Percentiles rank a stretch among this genome's conserved stretches.
phyloP scores from a whole-genome alignment of 2,113 vertebrate genomes.

The Pachyramphus minor region DNA sequence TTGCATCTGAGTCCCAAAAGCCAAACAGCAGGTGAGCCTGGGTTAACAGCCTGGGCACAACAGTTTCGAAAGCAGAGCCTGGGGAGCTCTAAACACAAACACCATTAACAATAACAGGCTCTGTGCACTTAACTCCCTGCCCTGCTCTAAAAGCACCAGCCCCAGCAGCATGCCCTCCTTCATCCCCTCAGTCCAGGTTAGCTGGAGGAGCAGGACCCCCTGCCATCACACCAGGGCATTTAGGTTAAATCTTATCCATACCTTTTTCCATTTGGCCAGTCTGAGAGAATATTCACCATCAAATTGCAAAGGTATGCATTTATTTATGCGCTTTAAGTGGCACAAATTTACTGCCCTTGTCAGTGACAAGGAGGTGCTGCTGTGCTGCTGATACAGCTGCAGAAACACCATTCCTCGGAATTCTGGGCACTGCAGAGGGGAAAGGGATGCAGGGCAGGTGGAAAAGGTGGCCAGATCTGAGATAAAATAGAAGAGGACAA shows the following conservation, averaged over 20 bases:
- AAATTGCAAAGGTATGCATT: background rate
- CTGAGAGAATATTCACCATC: background rate
- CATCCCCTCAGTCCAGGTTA: background rate
- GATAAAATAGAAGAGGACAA: background rate
- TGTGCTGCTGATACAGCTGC: background rate
- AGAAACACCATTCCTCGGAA: background rate
- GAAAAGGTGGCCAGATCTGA: background rate
- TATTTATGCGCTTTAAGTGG: background rate
- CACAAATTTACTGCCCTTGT: background rate
- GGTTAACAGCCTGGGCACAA: background rate
- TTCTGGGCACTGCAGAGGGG: background rate
- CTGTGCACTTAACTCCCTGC: background rate
- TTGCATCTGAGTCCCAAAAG: background rate
- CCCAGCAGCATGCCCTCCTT: background rate
- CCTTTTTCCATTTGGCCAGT: background rate
- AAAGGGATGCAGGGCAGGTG: background rate
- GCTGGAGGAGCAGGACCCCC: background rate
- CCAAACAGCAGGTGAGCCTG: slow-evolving; percentile 8
- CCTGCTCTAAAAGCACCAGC: background rate
- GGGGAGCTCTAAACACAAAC: slow-evolving; percentile 23
- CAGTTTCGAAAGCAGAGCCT: background rate
- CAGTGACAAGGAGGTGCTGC: background rate
- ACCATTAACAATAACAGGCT: slow-evolving; percentile 6
- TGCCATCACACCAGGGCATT: background rate
- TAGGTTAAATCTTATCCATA: background rate